A percentile compares a stretch with the other conserved stretches of the same genome.
Conservation (phyloP, 2,113 vertebrate species). For the Cyanoderma ruficeps region DNA sequence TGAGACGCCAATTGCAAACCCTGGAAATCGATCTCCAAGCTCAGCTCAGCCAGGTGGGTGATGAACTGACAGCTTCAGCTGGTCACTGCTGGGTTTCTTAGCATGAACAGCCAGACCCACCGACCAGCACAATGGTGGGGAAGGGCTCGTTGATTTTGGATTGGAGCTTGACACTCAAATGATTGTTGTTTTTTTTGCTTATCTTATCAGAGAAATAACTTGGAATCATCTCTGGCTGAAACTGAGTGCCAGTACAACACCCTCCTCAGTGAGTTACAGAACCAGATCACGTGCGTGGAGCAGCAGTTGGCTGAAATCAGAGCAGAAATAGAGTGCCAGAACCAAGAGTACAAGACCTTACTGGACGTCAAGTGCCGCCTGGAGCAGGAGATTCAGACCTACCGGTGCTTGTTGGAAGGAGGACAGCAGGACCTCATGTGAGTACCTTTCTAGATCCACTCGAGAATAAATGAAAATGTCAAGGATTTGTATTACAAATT, state of each 20-base stretch:
- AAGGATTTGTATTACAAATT: background rate
- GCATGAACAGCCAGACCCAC: background rate
- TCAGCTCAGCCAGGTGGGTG: slow-evolving; percentile 89
- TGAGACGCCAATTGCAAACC: slow-evolving; percentile 71
- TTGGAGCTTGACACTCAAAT: background rate
- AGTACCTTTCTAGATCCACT: background rate
- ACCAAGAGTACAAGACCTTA: slow-evolving; percentile 73
- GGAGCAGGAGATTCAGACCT: slow-evolving; percentile 87
- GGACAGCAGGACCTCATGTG: slow-evolving; percentile 70
- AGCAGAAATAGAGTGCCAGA: slow-evolving; percentile 77
- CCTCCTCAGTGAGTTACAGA: slow-evolving; percentile 77
- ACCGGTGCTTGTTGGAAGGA: slow-evolving; percentile 81
- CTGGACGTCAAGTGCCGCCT: slow-evolving; percentile 84
- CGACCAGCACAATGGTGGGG: background rate
- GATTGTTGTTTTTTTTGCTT: background rate
- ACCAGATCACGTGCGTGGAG: slow-evolving; percentile 78
- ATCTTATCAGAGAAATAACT: slow-evolving; percentile 55
- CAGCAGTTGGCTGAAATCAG: slow-evolving; percentile 78
- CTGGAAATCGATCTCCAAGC: slow-evolving; percentile 93
- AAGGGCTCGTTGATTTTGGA: background rate
- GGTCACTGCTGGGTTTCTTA: background rate
- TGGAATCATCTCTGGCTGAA: slow-evolving; percentile 77
- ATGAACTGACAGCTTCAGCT: background rate
- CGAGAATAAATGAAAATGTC: background rate
- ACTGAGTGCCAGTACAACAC: slow-evolving; percentile 77